Evolutionary conservation across 1,140 invertebrate genomes (phyloP).

Genomic region (Scylla paramamosain): DNA sequence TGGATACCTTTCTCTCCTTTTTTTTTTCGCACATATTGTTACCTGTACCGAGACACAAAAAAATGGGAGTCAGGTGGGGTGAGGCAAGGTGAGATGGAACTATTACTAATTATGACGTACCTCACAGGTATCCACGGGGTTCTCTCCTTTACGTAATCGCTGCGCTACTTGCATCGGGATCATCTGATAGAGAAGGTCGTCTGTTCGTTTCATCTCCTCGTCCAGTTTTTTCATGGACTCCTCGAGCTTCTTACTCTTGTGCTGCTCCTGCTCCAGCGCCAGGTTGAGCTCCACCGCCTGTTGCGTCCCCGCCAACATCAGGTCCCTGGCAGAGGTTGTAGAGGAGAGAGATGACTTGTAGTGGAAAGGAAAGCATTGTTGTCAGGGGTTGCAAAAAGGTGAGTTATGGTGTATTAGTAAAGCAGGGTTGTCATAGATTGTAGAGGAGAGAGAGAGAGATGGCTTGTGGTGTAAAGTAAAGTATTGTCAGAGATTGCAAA

Average conservation of each 20-base stretch:
- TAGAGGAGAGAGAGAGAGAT: background rate
- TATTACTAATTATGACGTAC: constrained; percentile 81
- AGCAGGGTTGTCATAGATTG: background rate
- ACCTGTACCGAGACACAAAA: too few relatives aligned
- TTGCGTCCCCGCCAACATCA: constrained; percentile 97
- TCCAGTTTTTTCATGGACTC: constrained; percentile 98
- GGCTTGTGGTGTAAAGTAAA: background rate
- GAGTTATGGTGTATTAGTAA: background rate
- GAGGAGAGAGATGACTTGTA: background rate
- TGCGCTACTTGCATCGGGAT: constrained; percentile 97
- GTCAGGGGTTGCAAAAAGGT: background rate
- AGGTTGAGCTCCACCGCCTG: constrained; percentile 97
- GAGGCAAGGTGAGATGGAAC: background rate
- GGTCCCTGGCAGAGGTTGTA: constrained; percentile 85
- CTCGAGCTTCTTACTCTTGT: constrained; percentile 97
- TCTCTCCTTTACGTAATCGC: constrained; percentile 93
- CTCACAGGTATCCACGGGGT: constrained; percentile 96
- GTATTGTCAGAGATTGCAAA: background rate
- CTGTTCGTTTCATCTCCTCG: constrained; percentile 96
- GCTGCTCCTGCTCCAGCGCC: constrained; percentile 96
- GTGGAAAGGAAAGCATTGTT: background rate
- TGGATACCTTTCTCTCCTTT: too few relatives aligned
- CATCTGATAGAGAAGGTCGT: constrained; percentile 98
- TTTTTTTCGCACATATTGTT: too few relatives aligned
- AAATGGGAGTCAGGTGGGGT: background rate